phyloP scores from a whole-genome alignment of 2,797 vertebrate species.

The Distichodus sexfasciatus region DNA sequence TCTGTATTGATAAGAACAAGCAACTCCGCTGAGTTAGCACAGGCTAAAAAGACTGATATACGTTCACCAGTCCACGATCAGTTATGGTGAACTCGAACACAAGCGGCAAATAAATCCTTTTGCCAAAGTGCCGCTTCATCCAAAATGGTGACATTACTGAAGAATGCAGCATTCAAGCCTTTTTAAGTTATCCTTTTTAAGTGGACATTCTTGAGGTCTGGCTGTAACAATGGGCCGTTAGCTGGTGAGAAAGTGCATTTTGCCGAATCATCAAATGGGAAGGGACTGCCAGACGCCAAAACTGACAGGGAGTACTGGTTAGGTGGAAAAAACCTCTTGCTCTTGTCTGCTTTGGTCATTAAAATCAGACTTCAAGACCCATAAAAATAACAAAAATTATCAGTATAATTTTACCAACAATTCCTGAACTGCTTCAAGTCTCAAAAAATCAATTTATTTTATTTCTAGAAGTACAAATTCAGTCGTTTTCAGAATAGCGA shows the following conservation, averaged over 20 bases:
- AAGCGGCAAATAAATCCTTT: not conserved
- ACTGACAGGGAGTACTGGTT: constrained; percentile 19
- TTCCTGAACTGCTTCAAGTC: not conserved
- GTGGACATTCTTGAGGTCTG: not conserved
- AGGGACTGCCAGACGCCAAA: constrained; percentile 1
- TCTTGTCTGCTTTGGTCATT: constrained; percentile 8
- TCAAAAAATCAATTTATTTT: not conserved
- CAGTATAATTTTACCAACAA: not conserved
- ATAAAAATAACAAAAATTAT: not conserved
- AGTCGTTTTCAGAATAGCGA: too few relatives aligned
- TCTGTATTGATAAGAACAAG: not conserved
- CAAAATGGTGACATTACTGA: not conserved
- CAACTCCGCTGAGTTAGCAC: not conserved
- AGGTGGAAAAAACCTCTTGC: not conserved
- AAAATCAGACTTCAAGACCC: constrained; percentile 5
- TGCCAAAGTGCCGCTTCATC: not conserved
- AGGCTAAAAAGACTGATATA: not conserved
- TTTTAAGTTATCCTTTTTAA: constrained; percentile 6
- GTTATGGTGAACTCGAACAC: not conserved
- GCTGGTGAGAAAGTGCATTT: too few relatives aligned
- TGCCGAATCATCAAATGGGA: not conserved
- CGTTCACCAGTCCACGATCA: not conserved
- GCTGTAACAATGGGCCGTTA: not conserved
- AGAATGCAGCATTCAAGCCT: not conserved
- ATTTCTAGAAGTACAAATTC: constrained; percentile 21